Base-by-base conservation (phyloP, 2,888 invertebrate genomes). In the Barypeithes pellucidus region DNA sequence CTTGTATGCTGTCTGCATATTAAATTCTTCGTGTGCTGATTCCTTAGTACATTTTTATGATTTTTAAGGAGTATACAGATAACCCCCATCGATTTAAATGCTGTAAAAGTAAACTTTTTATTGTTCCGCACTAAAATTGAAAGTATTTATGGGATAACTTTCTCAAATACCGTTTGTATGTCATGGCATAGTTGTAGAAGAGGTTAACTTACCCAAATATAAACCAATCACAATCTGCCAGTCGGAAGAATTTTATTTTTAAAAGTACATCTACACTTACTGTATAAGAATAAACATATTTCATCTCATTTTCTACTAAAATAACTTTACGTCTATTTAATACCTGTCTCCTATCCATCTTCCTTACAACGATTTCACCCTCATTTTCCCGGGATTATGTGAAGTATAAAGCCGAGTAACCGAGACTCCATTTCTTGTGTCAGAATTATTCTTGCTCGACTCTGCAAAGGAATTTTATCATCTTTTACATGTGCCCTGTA, bases 291-390 rank as follows among this genome's bases (percentile, higher is more conserved):
- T 12, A n/a, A 39, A 39, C 39, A 39, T 39, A n/a, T n/a, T 39
- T n/a, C 39, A 39, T n/a, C 12, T 36, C 39, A n/a, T 39, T 39
- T 12, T n/a, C 1, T 39, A 39, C 39, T 12, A 43, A 43, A 43
- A 43, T 29, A 43, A 43, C 14, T 43, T 43, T 16, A 43, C 14
- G 43, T 47, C 47, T n/a, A 47, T 50, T 50, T 24, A n/a, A 50
- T 22, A 50, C 22, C 50, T 20, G 22, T 20, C 20, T 22, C 50
- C n/a, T 50, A 50, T 50, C 22, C 24, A 20, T 50, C 50, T 50
- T 50, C 20, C 24, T 50, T 50, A 50, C 50, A 50, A 50, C 8
- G 20, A 50, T 50, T 50, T 50, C 24, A n/a, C 20, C 50, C 50
- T 24, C 50, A 11, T 50, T 50, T 50, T 50, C n/a, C 50, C 1